Evolutionary conservation across 2,797 vertebrate species (phyloP), one percentile per base, ranked within the genome.

Genomic region (Enteromius radiatus): DNA sequence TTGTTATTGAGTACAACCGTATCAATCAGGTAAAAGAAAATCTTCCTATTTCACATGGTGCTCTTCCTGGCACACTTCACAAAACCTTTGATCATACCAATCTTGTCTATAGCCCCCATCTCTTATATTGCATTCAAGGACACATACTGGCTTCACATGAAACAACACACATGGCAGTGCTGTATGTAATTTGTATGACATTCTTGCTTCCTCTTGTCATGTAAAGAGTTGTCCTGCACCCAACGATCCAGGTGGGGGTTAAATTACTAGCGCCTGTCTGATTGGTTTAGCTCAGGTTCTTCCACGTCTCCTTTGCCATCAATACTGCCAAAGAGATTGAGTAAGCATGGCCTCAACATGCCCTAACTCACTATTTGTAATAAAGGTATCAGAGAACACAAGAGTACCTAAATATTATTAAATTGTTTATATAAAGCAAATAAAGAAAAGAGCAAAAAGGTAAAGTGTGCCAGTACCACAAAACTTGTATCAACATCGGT

Each of bases 71-170:
- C 69, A 49, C 26, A 47, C 69, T 49, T 45, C 26, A 71, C 69
- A 71, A 71, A 49, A 71, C 69, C 69, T 71, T 71, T 71, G 69
- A 71, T 71, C 69, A 71, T 71, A 26, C 43, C 69, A 71, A 71
- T 71, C 26, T 49, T 71, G 43, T 71, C 69, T 71, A 71, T 71
- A 31, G 43, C 43, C 17, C 26, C 43, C 9, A 49, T 71, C 17
- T 71, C 69, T 71, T 31, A 9, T 31, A 71, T 71, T 49, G 19
- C 43, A 71, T 71, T 71, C 69, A 71, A 71, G 43, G 43, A 49
- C 15, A 71, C 43, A 71, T 21, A 49, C 43, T 19, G 43, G 43
- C 15, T 71, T 71, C 43, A 71, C 17, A 71, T 71, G 26, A 71
- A 70, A 28, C 69, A 71, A 49, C 45, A 71, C 69, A 49, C 45